Conservation (phyloP, 2,888 invertebrate species). For the Melikaiella ostensackeni region DNA sequence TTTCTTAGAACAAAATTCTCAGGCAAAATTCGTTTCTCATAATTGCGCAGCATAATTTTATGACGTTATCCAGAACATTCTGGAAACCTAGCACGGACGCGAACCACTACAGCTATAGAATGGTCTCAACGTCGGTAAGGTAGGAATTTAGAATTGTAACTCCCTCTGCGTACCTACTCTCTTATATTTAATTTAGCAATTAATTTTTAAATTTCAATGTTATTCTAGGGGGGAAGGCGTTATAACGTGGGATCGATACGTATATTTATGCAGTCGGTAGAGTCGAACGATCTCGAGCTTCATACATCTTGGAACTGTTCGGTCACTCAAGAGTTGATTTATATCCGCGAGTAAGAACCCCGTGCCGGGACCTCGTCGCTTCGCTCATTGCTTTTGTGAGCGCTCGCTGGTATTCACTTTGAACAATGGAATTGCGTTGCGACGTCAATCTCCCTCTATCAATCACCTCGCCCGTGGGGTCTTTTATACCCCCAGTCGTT, state of each 20-base stretch:
- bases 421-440: slow-evolving; percentile 76
- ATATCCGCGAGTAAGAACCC: slow-evolving; percentile 66
- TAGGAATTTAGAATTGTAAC: too few relatives aligned
- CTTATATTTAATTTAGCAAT: background rate
- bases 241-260: background rate
- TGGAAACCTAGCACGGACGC: too few relatives aligned
- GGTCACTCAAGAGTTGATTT: slow-evolving; percentile 68
- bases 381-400: slow-evolving; percentile 65
- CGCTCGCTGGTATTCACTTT: slow-evolving; percentile 63
- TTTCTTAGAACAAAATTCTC: too few relatives aligned
- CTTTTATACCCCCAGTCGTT: slow-evolving; percentile 36
- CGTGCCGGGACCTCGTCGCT: slow-evolving; percentile 62
- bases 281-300: slow-evolving; percentile 13
- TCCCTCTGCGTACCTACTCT: too few relatives aligned
- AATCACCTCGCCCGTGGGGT: slow-evolving; percentile 65
- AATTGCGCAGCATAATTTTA: too few relatives aligned
- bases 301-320: slow-evolving; percentile 41
- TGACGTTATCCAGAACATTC: too few relatives aligned
- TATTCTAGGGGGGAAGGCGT: background rate
- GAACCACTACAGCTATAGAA: too few relatives aligned
- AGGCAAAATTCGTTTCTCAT: too few relatives aligned
- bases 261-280: background rate
- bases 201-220: background rate
- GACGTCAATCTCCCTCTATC: slow-evolving; percentile 75
- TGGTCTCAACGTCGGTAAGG: too few relatives aligned